Evolutionary conservation across 2,888 invertebrate genomes (phyloP).

Genomic region (Pardosa pseudoannulata): DNA sequence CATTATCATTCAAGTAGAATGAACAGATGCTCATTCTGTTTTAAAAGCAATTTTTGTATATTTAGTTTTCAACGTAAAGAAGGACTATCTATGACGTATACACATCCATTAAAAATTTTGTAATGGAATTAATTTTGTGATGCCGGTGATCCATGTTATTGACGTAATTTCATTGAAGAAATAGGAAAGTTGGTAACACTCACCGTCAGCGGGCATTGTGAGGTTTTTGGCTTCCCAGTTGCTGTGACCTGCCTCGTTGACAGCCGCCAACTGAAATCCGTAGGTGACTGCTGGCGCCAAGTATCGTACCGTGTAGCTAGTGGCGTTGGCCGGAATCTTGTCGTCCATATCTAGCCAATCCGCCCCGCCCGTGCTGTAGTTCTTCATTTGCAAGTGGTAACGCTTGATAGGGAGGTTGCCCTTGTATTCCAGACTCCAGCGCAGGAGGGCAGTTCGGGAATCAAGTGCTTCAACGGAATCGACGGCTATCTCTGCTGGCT

Average conservation of each 20-base stretch:
- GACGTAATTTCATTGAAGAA: no score
- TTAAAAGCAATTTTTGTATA: no score
- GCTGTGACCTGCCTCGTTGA: conserved; percentile 74
- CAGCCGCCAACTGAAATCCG: conserved; percentile 73
- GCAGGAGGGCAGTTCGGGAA: conserved; percentile 71
- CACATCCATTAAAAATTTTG: no score
- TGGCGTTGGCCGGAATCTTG: conserved; percentile 72
- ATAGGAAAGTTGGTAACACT: no score
- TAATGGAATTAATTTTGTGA: no score
- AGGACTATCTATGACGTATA: no score
- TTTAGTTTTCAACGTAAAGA: no score
- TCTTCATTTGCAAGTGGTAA: conserved; percentile 73
- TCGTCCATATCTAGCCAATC: conserved; percentile 74
- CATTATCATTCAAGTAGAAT: no score
- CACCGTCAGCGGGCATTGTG: conserved; percentile 74
- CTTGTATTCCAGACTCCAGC: conserved; percentile 72
- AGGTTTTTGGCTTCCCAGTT: conserved; percentile 74
- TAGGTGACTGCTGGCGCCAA: conserved; percentile 73
- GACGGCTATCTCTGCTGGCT: conserved; percentile 73
- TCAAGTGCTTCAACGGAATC: conserved; percentile 72
- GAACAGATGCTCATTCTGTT: no score
- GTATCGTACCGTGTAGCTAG: conserved; percentile 71
- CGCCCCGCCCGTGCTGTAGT: conserved; percentile 73
- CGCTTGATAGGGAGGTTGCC: conserved; percentile 72
- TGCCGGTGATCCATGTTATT: no score